Evolutionary conservation across 2,797 vertebrate genomes (phyloP), one percentile per base, ranked within the genome.

Genomic region (Helicolenus hilgendorfi): DNA sequence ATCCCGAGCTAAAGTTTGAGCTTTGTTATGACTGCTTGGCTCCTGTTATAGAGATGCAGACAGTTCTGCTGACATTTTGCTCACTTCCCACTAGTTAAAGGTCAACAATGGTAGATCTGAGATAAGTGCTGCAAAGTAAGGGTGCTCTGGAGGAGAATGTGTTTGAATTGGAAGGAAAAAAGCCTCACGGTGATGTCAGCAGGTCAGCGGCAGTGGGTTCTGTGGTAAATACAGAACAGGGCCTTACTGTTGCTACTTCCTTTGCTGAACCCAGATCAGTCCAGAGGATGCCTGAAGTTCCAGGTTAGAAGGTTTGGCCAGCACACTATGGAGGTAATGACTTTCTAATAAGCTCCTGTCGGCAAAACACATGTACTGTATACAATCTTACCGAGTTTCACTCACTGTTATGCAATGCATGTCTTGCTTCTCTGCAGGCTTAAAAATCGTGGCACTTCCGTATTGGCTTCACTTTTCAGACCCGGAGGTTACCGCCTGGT

Each of bases 61-160:
- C 35, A 35, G 38, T 68, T 81, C 64, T 59, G 62, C 63, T 88
- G 84, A 88, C 67, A 79, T 90, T 88, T 88, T 5, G 4, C 36
- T 88, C 35, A 85, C 69, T 92, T 95, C 77, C 75, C 67, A 35
- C 27, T 41, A 74, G 72, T 69, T 72, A 55, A 91, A 90, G 80
- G 77, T 93, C 84, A 89, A 79, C 84, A 87, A 64, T 62, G 53
- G 55, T n/a, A 62, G 1, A 58, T 62, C n/a, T 45, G 58, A 80
- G 85, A 85, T 82, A 82, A 91, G 88, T 72, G n/a, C n/a, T 3
- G 29, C 9, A 72, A 29, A 70, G 11, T 11, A 56, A 53, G 27
- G 4, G 38, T 22, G 63, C 27, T 18, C 11, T 4, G 29, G 38
- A 71, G 35, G 27, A 59, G 59, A 84, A 49, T 55, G 70, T 33